phyloP scores from a whole-genome alignment of 1,140 invertebrate species.

The Babylonia areolata region DNA sequence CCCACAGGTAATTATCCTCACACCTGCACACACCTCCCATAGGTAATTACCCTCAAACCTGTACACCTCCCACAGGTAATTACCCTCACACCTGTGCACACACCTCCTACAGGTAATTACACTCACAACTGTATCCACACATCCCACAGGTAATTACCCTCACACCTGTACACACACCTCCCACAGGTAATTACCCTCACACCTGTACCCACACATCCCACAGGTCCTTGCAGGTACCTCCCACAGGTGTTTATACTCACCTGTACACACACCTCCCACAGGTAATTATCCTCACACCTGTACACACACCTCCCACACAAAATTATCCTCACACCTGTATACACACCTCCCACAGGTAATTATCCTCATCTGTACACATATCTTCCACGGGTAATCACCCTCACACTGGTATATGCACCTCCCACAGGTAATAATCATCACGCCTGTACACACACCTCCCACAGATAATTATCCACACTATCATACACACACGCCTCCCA shows the following conservation, averaged over 20 bases:
- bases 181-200: no score
- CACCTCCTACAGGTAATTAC: neutral
- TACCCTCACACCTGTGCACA: no score
- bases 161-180: neutral
- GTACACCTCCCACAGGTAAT: no score
- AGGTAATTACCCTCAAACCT: no score
- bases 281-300: no score
- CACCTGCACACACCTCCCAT: neutral
- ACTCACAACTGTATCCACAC: neutral
- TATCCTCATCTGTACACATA: neutral
- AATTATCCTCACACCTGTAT: neutral
- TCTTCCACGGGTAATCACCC: neutral
- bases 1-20: neutral
- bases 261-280: no score
- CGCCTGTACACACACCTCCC: neutral
- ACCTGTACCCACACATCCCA: neutral
- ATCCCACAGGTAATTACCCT: neutral
- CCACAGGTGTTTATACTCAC: no score
- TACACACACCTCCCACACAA: no score
- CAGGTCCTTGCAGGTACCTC: no score
- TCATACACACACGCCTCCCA: neutral
- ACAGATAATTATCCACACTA: neutral
- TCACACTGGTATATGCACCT: no score
- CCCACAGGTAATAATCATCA: neutral
- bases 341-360: neutral